Evolutionary conservation across 2,113 vertebrate genomes (phyloP).

Genomic region (rabbit (Oryctolagus cuniculus)): mOryCun1.1 NC_091439.1:77233501-77234000

Average conservation of each 20-base stretch:
- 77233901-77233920: no score
- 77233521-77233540: slow-evolving; percentile 87
- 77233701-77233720: not conserved
- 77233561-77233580: slow-evolving; percentile 70
- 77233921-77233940: no score
- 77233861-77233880: not conserved
- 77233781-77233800: not conserved
- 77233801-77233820: not conserved
- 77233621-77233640: not conserved
- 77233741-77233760: not conserved
- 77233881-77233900: not conserved
- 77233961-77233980: no score
- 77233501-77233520: slow-evolving; percentile 88
- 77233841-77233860: not conserved
- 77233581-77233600: slow-evolving; percentile 85
- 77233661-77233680: not conserved
- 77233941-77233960: no score
- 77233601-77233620: slow-evolving; percentile 83
- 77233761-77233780: not conserved
- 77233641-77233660: not conserved
- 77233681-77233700: not conserved
- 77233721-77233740: not conserved
- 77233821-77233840: not conserved
- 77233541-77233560: slow-evolving; percentile 89
- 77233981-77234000: no score